A percentile compares a stretch with the other conserved stretches of the same genome.
phyloP scores from a whole-genome alignment of 2,113 vertebrate species.

The Rallus limicola region DNA sequence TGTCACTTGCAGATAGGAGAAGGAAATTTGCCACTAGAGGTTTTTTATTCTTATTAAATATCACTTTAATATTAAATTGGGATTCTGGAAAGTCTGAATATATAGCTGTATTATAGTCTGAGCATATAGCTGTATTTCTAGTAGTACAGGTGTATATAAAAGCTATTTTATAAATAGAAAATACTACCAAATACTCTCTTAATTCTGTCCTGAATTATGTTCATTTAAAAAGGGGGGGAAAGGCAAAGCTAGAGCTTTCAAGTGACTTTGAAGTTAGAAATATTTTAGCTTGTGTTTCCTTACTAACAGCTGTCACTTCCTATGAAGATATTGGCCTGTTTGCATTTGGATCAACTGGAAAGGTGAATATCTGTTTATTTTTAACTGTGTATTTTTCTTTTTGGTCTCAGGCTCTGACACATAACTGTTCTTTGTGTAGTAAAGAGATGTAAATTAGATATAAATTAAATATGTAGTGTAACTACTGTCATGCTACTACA shows the following conservation, averaged over 20 bases:
- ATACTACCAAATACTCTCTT: background rate
- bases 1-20: background rate
- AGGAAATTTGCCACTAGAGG: background rate
- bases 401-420: background rate
- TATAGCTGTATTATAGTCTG: background rate
- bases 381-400: background rate
- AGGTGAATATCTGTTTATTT: conserved; percentile 73
- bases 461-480: background rate
- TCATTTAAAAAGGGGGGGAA: background rate
- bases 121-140: background rate
- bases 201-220: background rate
- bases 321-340: conserved; percentile 92
- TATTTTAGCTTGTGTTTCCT: background rate
- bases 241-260: background rate
- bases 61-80: background rate
- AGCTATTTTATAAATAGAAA: background rate
- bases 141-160: background rate
- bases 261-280: background rate
- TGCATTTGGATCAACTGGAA: conserved; percentile 88
- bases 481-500: background rate
- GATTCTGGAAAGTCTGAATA: background rate
- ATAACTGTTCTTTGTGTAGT: background rate
- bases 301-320: conserved; percentile 85
- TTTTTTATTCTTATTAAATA: background rate
- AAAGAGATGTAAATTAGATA: background rate